Evolutionary conservation across 2,797 vertebrate genomes (phyloP).

Genomic region (Rhinophrynus dorsalis): DNA sequence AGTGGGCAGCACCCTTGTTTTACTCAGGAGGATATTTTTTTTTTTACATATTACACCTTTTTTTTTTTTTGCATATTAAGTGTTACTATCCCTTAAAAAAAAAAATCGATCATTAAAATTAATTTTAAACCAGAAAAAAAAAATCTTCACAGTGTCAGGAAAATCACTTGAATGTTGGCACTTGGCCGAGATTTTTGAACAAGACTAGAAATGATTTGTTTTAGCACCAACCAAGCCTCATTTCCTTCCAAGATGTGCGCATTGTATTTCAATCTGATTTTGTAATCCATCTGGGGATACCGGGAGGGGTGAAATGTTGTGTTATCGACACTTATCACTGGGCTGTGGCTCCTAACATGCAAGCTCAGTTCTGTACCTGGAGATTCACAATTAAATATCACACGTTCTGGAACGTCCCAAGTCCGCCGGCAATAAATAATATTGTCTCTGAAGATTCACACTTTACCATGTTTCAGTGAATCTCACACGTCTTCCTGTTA

Average conservation of each 20-base stretch:
- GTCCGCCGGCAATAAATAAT: constrained; percentile 7
- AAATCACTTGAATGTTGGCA: constrained; percentile 1
- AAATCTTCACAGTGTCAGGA: background rate
- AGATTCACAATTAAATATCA: constrained; percentile 23
- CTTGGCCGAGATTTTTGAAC: background rate
- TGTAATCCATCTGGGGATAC: constrained; percentile 4
- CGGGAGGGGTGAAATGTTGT: background rate
- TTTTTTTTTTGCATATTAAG: no score
- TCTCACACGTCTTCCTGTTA: background rate
- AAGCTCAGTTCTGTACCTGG: constrained; percentile 6
- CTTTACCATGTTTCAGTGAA: constrained; percentile 16
- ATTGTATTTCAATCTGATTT: constrained; percentile 6
- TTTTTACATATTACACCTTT: no score
- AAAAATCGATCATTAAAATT: constrained; percentile 12
- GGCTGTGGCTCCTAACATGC: background rate
- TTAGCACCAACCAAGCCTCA: background rate
- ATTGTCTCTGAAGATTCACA: constrained; percentile 34
- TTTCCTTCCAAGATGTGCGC: constrained; percentile 14
- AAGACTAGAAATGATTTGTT: constrained; percentile 14
- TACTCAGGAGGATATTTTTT: no score
- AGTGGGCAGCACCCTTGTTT: no score
- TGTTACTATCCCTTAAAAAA: no score
- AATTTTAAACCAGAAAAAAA: background rate
- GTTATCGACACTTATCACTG: constrained; percentile 2
- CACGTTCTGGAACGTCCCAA: background rate